Base-by-base conservation (phyloP, 2,888 invertebrate species). In the Melanostoma scalare region DNA sequence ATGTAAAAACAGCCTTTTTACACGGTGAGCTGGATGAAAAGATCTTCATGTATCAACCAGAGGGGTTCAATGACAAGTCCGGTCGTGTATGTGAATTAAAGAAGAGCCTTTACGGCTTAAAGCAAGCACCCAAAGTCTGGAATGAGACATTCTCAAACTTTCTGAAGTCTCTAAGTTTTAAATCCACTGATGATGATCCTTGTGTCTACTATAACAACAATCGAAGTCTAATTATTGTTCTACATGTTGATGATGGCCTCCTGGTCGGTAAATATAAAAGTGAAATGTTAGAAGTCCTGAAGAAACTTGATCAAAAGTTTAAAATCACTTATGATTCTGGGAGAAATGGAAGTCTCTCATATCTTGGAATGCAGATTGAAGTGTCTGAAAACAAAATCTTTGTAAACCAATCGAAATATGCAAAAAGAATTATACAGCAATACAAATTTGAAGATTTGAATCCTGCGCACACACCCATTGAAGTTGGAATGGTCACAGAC, bases 231-330 rank as follows among this genome's bases (percentile, higher is more conserved):
- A 40, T 40, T 6, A 6, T 48, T 48, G 10, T 10, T 4, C 9
- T 52, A 52, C 20, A 20, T 52, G 52, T 52, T 52, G 52, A 52
- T 52, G 52, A 52, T 31, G 52, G 30, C 5, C 33, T 52, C 10
- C 1, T 52, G n/a, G 33, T 52, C 20, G 52, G 52, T 20, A 52
- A 52, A 30, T 6, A 52, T 52, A 52, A 38, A 38, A 38, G 38
- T 8, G 38, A 38, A 38, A 38, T 38, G 38, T 38, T 38, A 20
- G 20, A 20, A 20, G 20, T 20, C 20, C 20, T 20, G 20, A 20
- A 20, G 20, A 20, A 20, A 20, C 20, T 20, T 20, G 20, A 20
- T 20, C 20, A 20, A 20, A 20, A 20, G 20, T 20, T 20, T 20
- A 20, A 20, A 20, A 20, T 20, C 20, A 20, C 20, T 1, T 20